Evolutionary conservation across 2,888 invertebrate species (phyloP).

Genomic region (Drosophila subsilvestris): DNA sequence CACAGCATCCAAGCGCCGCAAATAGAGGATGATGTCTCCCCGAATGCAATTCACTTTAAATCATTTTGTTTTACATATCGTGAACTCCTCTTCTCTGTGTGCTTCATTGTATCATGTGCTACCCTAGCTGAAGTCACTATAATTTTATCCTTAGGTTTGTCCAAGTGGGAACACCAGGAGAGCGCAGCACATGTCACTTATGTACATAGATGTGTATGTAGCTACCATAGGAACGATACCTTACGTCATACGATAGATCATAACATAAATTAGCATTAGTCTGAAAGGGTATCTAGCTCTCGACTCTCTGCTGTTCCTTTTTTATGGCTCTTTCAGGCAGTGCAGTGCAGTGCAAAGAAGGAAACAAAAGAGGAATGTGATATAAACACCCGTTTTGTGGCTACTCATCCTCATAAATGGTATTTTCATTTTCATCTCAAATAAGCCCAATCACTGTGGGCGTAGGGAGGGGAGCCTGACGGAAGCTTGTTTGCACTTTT

Average conservation of each 20-base stretch:
- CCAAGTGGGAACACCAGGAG: too few relatives aligned
- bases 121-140: too few relatives aligned
- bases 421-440: conserved; percentile 44
- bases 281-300: too few relatives aligned
- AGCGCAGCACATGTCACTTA: too few relatives aligned
- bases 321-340: conserved; percentile 48
- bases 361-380: conserved; percentile 52
- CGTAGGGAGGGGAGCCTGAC: conserved; percentile 40
- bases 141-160: neutral
- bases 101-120: neutral
- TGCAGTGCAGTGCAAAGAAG: conserved; percentile 13
- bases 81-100: conserved; percentile 13
- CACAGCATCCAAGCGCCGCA: conserved; percentile 24
- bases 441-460: conserved; percentile 48
- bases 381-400: conserved; percentile 56
- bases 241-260: too few relatives aligned
- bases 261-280: too few relatives aligned
- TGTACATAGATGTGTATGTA: too few relatives aligned
- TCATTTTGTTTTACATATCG: conserved; percentile 62
- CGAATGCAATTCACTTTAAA: conserved; percentile 60
- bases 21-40: neutral
- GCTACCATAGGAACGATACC: neutral
- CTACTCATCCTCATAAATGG: conserved; percentile 43
- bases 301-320: conserved; percentile 7
- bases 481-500: conserved; percentile 55